Evolutionary conservation across 2,888 invertebrate species (phyloP), one percentile per base, ranked within the genome.

Genomic region (Lasioglossum leucozonium): DNA sequence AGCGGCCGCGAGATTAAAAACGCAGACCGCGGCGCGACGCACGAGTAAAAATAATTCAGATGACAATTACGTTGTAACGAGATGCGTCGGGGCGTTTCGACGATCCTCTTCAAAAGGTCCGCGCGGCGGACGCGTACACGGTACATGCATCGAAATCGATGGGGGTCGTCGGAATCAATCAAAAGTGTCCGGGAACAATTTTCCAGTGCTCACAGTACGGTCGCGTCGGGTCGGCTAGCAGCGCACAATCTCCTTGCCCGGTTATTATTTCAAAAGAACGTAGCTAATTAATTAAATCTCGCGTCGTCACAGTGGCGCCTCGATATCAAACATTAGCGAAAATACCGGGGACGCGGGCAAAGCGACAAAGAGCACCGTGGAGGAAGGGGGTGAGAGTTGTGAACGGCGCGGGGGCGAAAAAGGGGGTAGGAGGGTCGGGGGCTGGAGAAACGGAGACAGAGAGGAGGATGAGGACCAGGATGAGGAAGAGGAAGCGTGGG

Each of bases 241-340:
- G 34, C 67, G 67, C 18, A 22, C 67, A 67, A 67, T 67, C 67
- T 67, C 37, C 67, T 67, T 67, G 37, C 10, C 37, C 67, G 10
- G 58, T 71, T 71, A 71, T 42, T 71, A 71, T 71, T 69, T 34
- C 67, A 67, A 67, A 67, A 67, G 67, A 67, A 62, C 18, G 42
- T 22, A 4, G 44, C 40, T 75, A 79, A 82, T 79, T 79, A 82
- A 79, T 82, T 79, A 75, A 75, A 75, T 5, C 58, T 42, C 62
- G 80, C 58, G 34, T 58, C 51, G 30, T 44, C 22, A 30, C 18
- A 8, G n/a, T 30, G 13, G 22, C 30, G 74, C 37, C 55, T 82
- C 79, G 79, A 82, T 82, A 82, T 73, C 73, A 82, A 82, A 69
- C 73, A 67, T 67, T 16, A 82, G n/a, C 47, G 74, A 40, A 74